Evolutionary conservation across 2,797 vertebrate species (phyloP).

Genomic region (Ambastaia sidthimunki): DNA sequence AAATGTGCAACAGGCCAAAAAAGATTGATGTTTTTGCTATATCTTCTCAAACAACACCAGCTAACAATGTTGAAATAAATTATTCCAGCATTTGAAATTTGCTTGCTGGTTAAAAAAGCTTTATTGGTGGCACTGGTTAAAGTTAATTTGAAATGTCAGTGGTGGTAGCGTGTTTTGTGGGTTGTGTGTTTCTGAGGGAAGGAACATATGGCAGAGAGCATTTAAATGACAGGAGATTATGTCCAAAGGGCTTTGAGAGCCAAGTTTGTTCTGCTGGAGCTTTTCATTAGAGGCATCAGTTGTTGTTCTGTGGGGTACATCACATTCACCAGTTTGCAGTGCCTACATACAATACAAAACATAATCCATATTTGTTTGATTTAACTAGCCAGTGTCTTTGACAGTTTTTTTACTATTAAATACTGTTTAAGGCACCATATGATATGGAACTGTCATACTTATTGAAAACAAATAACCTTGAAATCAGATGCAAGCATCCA

Average conservation of each 20-base stretch:
- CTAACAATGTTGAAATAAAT: not conserved
- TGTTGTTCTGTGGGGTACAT: not conserved
- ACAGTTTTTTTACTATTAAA: not conserved
- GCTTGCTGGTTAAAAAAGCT: slow-evolving; percentile 7
- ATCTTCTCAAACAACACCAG: not conserved
- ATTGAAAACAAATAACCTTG: too few relatives aligned
- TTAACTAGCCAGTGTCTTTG: not conserved
- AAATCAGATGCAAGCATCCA: too few relatives aligned
- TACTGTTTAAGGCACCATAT: too few relatives aligned
- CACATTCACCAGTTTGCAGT: not conserved
- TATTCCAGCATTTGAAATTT: not conserved
- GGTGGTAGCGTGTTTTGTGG: slow-evolving; percentile 31
- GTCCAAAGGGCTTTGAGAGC: slow-evolving; percentile 34
- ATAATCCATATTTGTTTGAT: not conserved
- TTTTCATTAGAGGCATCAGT: slow-evolving; percentile 8
- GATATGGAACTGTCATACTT: too few relatives aligned
- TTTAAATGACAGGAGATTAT: slow-evolving; percentile 38
- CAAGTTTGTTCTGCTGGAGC: slow-evolving; percentile 23
- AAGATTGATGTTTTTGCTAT: not conserved
- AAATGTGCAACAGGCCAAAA: not conserved
- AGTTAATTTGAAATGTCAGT: slow-evolving; percentile 18
- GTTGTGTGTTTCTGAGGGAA: slow-evolving; percentile 20
- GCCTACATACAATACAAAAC: not conserved
- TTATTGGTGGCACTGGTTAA: slow-evolving; percentile 17
- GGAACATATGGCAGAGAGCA: slow-evolving; percentile 47